These are phyloP conservation scores for Archilochus colubris DNA, from an alignment of 2,113 vertebrate genomes.

Conservation along the genomic window DNA sequence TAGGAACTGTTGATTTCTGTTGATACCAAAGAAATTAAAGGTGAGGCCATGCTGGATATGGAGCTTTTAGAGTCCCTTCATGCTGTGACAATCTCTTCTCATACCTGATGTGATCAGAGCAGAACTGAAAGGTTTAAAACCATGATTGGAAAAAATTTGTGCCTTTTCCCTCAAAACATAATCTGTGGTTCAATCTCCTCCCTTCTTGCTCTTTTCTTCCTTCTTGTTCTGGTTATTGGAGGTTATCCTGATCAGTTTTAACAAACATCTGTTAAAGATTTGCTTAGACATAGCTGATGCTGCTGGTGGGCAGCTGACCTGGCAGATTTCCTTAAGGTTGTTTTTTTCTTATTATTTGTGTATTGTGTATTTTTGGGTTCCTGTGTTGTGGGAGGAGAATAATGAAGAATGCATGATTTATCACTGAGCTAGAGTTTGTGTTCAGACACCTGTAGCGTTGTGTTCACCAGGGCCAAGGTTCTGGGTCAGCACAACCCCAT, in stretches of 20 bases:
- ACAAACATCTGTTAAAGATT: not conserved
- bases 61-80: not conserved
- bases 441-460: not conserved
- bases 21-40: not conserved
- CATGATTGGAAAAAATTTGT: not conserved
- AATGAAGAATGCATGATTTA: not conserved
- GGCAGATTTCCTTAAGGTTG: not conserved
- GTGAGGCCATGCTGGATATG: not conserved
- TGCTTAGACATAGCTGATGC: not conserved
- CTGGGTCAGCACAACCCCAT: too few species aligned
- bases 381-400: not conserved
- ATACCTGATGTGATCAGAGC: not conserved
- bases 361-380: not conserved
- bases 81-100: not conserved
- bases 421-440: not conserved
- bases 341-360: not conserved
- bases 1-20: not conserved
- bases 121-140: not conserved
- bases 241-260: rapidly evolving
- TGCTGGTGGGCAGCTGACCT: not conserved
- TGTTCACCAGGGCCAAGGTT: too few species aligned
- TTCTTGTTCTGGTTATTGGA: not conserved
- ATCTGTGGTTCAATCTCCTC: too few species aligned
- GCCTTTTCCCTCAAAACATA: too few species aligned
- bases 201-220: too few species aligned